Conservation (phyloP, 1,140 invertebrate genomes). For the Teleogryllus occipitalis region DNA sequence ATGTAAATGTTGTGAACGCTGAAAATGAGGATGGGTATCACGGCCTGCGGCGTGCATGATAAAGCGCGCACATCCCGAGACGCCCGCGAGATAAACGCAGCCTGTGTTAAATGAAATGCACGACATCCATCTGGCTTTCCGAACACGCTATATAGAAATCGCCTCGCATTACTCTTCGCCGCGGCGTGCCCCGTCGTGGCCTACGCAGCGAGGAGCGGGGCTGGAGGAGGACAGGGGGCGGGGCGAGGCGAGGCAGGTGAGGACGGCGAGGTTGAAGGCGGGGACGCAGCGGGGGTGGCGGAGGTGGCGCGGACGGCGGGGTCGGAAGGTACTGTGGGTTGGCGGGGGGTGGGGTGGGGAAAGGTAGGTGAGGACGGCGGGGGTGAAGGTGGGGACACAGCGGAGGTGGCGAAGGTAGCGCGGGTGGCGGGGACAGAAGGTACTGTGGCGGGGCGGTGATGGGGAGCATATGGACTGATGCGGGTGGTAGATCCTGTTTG, state of each 20-base stretch:
- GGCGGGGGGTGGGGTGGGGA: too few relatives aligned
- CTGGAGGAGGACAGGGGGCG: too few relatives aligned
- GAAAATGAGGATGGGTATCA: constrained; percentile 1
- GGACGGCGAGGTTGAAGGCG: not conserved
- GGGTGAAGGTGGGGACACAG: not conserved
- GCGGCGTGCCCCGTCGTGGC: too few relatives aligned
- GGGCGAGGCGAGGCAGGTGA: not conserved
- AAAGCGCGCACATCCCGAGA: not conserved
- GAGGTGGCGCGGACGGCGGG: too few relatives aligned
- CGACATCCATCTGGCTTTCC: not conserved
- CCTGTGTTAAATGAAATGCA: constrained; percentile 1
- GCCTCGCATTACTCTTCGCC: not conserved
- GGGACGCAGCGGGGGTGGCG: not conserved
- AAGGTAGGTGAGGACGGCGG: not conserved
- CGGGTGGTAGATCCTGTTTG: too few relatives aligned
- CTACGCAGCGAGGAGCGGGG: too few relatives aligned
- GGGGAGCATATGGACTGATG: too few relatives aligned
- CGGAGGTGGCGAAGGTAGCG: too few relatives aligned
- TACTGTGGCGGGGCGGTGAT: too few relatives aligned
- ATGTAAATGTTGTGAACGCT: not conserved
- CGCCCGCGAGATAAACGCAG: not conserved
- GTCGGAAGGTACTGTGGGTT: too few relatives aligned
- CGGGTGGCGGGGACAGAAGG: too few relatives aligned
- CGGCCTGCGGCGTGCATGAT: not conserved
- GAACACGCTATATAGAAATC: constrained; percentile 4